Percentiles rank a stretch among this genome's conserved stretches.
Conservation (phyloP, 1,140 invertebrate species). For the Archivesica marissinica region DNA sequence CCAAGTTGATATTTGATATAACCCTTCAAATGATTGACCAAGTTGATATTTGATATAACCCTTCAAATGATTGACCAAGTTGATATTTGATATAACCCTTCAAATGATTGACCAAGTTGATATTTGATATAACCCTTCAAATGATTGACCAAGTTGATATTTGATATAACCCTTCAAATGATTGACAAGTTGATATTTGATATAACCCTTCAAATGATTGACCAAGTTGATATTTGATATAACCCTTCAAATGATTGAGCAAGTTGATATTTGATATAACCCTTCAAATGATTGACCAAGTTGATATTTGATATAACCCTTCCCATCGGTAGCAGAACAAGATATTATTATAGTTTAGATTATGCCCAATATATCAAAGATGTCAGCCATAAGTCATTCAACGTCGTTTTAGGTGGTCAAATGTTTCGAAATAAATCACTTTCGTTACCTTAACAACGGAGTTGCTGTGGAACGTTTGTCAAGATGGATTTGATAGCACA, state of each 20-base stretch:
- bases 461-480: not conserved
- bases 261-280: not conserved
- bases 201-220: not conserved
- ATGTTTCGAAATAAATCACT: not conserved
- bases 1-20: too few species aligned
- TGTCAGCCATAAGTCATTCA: conserved; percentile 4
- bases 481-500: not conserved
- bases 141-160: too few species aligned
- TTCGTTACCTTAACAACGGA: not conserved
- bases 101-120: too few species aligned
- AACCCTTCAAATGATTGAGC: not conserved
- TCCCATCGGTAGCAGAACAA: not conserved
- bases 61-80: too few species aligned
- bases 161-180: too few species aligned
- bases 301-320: not conserved
- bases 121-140: too few species aligned
- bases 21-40: too few species aligned
- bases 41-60: too few species aligned
- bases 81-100: too few species aligned
- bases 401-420: conserved; percentile 5
- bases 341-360: not conserved
- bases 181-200: too few species aligned
- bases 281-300: not conserved
- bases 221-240: not conserved
- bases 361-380: conserved; percentile 3